Base-by-base conservation (phyloP, 2,797 vertebrate species). In the Eulemur rubriventer region DNA sequence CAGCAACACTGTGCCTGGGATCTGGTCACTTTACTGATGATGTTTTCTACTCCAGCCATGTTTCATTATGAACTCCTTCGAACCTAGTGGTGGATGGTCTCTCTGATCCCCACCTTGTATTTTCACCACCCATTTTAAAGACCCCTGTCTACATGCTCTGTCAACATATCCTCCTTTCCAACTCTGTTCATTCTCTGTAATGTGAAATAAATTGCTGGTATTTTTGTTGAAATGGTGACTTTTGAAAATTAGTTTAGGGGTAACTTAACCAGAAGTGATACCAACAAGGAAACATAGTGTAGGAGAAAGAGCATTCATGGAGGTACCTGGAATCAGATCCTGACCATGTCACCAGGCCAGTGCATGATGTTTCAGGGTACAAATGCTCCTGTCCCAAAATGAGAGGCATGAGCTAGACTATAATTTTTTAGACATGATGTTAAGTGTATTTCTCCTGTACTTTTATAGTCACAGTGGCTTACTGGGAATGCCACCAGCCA, bases 181-280 rank as follows among this genome's bases (percentile, higher is more conserved):
- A 33, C 14, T 35, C 28, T 48, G 18, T 50, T 92, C 38, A 65
- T 82, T 72, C 33, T 93, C 16, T 91, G 3, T 48, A 24, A 76
- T 22, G 20, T 70, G 43, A 93, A 84, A 84, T 41, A 69, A 95
- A 78, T 3, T 2, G 1, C 13, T 72, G 16, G n/a, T 57, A 57
- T 33, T 91, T 35, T 93, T 84, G 59, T 43, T 52, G 2, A 83
- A 75, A 55, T 8, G 18, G 20, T 79, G 38, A 79, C 24, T 93
- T 94, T 80, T 93, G 70, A 96, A 94, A 91, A 88, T 84, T 55
- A 69, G 33, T 83, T 94, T 75, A 38, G 41, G 92, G 35, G 30
- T 72, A 67, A 82, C 6, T 35, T 78, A 78, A 63, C n/a, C 28
- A 75, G 70, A 89, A 85, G 13, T 52, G 38, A 50, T 72, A 48